Conservation (phyloP, 2,113 vertebrate genomes). For the Phalacrocorax aristotelis region DNA sequence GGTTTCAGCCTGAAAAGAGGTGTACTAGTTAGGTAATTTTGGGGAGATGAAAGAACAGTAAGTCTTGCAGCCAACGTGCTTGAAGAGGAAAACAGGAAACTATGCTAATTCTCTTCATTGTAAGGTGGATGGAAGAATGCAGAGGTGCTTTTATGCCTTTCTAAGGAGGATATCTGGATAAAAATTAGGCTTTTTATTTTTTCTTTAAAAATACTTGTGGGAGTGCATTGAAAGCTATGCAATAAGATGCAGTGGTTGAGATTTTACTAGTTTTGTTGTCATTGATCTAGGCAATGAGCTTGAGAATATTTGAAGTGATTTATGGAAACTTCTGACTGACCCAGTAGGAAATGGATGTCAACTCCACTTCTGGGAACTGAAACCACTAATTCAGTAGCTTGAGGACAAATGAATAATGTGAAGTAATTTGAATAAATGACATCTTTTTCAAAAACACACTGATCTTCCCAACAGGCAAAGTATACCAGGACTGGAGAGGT, state of each 20-base stretch:
- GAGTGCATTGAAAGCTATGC: background rate
- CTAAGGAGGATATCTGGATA: background rate
- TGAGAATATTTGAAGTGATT: background rate
- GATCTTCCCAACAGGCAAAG: constrained; percentile 27
- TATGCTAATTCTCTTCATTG: background rate
- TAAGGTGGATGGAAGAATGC: background rate
- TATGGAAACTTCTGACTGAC: background rate
- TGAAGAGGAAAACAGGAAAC: background rate
- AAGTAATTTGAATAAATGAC: background rate
- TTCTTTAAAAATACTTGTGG: background rate
- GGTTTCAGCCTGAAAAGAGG: background rate
- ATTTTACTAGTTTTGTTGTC: background rate
- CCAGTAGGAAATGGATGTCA: background rate
- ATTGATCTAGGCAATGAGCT: background rate
- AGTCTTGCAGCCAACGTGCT: background rate
- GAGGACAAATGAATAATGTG: background rate
- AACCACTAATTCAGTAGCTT: background rate
- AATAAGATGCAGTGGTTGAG: background rate
- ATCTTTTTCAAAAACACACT: constrained; percentile 3
- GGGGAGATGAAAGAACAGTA: background rate
- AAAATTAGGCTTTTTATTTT: background rate
- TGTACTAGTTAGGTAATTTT: background rate
- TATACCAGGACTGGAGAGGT: constrained; percentile 39
- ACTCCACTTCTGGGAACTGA: background rate
- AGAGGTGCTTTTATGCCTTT: background rate